Evolutionary conservation across 2,888 invertebrate species (phyloP), one percentile per base, ranked within the genome.

Genomic region (Callinectes sapidus): DNA sequence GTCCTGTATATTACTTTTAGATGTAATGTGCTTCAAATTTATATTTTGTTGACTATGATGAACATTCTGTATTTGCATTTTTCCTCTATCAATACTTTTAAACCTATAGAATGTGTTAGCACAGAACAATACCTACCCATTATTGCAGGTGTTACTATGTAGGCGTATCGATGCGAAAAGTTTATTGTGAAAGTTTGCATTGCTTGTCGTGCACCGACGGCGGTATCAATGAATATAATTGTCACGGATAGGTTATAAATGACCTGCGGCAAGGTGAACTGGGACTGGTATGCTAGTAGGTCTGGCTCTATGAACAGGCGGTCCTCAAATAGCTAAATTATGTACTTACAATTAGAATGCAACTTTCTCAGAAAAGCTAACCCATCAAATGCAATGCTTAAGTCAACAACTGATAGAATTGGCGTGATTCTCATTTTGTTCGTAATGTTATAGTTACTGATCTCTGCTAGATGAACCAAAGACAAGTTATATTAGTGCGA

Each of bases 381-480:
- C 2, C 16, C 16, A 35, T 35, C 5, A 35, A 71, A 71, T 10
- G 71, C 28, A 71, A 71, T 10, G 71, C 13, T 35, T 81, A 2
- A 14, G 32, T 81, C 35, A 81, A n/a, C 81, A 2, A 16, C 32
- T 35, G 81, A 71, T 13, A 28, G 71, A 2, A 1, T 71, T 81
- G 81, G 35, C 35, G 81, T 16, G 2, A 35, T 16, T 35, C 32
- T 2, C 14, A 35, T 16, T 81, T 35, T 16, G 35, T 81, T 81
- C 14, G 81, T 10, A 35, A 5, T 35, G 16, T 6, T 28, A 71
- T 71, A 18, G 35, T 81, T 3, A 13, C 81, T 1, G 2, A 18
- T 3, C 81, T 81, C 14, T 81, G 81, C 35, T 81, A 81, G 35
- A 81, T 18, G n/a, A n/a, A n/a, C 71, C 71, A 77, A 77, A 77